These are phyloP conservation scores for Drosophila diplacantha DNA, from an alignment of 2,888 invertebrate genomes.

Conservation along the genomic window DNA sequence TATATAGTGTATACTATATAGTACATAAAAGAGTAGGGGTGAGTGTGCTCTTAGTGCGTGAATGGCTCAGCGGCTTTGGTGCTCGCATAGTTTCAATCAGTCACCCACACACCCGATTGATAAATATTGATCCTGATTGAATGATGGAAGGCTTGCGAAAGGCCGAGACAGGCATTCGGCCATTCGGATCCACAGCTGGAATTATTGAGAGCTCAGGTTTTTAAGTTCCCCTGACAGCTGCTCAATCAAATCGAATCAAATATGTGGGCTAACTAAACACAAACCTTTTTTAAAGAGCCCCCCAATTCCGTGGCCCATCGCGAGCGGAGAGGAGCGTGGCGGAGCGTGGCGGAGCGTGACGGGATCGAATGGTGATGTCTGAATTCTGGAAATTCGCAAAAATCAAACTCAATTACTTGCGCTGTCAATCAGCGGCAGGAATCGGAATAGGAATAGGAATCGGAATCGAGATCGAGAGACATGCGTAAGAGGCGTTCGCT, in stretches of 20 bases:
- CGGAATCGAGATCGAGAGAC: constrained; percentile 40
- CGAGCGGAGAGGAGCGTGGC: not conserved
- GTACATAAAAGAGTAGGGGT: constrained; percentile 9
- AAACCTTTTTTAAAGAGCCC: constrained; percentile 63
- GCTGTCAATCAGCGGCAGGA: constrained; percentile 68
- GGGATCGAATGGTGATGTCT: constrained; percentile 58
- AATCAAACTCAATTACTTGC: constrained; percentile 71
- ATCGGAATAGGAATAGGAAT: constrained; percentile 48
- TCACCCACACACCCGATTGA: constrained; percentile 60
- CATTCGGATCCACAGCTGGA: constrained; percentile 30
- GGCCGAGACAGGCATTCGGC: constrained; percentile 30
- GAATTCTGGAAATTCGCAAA: constrained; percentile 64
- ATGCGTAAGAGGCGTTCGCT: constrained; percentile 66
- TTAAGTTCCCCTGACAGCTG: constrained; percentile 65
- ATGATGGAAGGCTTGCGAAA: constrained; percentile 70
- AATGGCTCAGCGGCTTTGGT: constrained; percentile 33
- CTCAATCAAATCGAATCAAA: constrained; percentile 71
- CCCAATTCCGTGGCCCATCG: not conserved
- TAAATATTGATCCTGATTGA: constrained; percentile 74
- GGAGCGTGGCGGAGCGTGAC: not conserved
- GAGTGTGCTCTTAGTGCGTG: constrained; percentile 26
- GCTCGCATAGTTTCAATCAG: constrained; percentile 26
- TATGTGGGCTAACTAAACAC: constrained; percentile 70
- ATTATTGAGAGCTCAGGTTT: constrained; percentile 64
- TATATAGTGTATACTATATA: constrained; percentile 13